Conservation (phyloP, 2,797 vertebrate genomes). For the Coendou prehensilis region DNA sequence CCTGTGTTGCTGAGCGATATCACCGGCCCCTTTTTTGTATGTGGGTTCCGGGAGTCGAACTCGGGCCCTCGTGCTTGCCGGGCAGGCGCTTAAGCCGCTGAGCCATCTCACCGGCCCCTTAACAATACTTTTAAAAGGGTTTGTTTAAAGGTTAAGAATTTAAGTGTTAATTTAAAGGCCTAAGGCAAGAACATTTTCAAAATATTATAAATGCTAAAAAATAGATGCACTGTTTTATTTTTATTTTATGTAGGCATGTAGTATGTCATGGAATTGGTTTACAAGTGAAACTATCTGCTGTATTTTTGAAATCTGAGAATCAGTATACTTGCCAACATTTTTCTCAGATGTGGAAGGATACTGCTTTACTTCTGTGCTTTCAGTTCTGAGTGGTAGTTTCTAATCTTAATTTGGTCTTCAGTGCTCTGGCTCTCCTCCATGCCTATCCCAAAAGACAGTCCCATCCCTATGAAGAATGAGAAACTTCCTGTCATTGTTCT, state of each 20-base stretch:
- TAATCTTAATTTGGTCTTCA: not conserved
- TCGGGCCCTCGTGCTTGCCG: too few relatives aligned
- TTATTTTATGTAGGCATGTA: not conserved
- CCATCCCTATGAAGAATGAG: not conserved
- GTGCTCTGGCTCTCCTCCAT: not conserved
- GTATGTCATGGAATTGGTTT: not conserved
- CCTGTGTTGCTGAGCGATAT: too few relatives aligned
- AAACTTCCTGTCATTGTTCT: not conserved
- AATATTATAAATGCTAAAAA: not conserved
- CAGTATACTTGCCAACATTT: not conserved
- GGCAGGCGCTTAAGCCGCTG: too few relatives aligned
- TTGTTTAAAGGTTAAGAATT: not conserved
- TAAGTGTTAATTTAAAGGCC: not conserved
- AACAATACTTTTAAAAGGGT: not conserved
- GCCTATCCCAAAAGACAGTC: not conserved
- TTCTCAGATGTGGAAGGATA: not conserved
- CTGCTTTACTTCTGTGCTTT: not conserved
- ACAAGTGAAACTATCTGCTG: not conserved
- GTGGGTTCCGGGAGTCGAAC: too few relatives aligned
- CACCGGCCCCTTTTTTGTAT: too few relatives aligned
- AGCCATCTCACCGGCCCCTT: too few relatives aligned
- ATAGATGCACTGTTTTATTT: not conserved
- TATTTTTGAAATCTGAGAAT: not conserved
- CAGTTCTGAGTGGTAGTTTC: not conserved
- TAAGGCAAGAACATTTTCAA: not conserved